Evolutionary conservation across 2,888 invertebrate species (phyloP).

Genomic region (Tetrapedia diversipes): DNA sequence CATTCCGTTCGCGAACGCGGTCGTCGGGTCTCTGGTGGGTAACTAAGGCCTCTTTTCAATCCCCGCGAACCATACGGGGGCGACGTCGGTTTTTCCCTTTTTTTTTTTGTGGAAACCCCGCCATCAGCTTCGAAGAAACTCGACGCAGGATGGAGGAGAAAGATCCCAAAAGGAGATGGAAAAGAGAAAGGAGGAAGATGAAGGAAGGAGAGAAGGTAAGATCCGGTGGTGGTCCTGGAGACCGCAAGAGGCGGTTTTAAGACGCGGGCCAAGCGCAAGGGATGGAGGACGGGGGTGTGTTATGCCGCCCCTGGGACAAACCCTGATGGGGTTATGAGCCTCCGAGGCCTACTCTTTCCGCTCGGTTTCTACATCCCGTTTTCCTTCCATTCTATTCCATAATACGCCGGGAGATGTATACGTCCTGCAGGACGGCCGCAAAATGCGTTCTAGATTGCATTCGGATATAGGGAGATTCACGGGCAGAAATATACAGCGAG

Average conservation of each 20-base stretch:
- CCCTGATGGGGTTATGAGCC: slow-evolving; percentile 86
- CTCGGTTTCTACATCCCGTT: slow-evolving; percentile 78
- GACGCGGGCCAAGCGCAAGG: slow-evolving; percentile 55
- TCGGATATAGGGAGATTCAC: slow-evolving; percentile 78
- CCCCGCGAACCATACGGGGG: slow-evolving; percentile 62
- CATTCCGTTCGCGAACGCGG: slow-evolving; percentile 74
- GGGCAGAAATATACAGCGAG: slow-evolving; percentile 36
- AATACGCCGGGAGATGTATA: slow-evolving; percentile 79
- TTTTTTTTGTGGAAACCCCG: slow-evolving; percentile 26
- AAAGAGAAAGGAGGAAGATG: too few species aligned
- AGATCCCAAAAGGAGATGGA: neutral
- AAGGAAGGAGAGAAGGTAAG: slow-evolving; percentile 9
- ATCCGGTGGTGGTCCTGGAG: slow-evolving; percentile 54
- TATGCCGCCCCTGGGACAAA: slow-evolving; percentile 80
- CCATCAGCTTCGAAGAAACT: slow-evolving; percentile 4
- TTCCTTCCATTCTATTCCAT: slow-evolving; percentile 82
- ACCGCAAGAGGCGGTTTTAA: slow-evolving; percentile 74
- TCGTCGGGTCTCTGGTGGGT: slow-evolving; percentile 75
- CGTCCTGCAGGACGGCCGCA: slow-evolving; percentile 78
- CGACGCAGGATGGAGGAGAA: neutral
- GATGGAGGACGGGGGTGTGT: slow-evolving; percentile 67
- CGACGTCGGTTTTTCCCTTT: slow-evolving; percentile 9
- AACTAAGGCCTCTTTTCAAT: slow-evolving; percentile 80
- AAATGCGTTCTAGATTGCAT: slow-evolving; percentile 81
- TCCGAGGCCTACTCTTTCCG: slow-evolving; percentile 83